Evolutionary conservation across 2,113 vertebrate species (phyloP).

Genomic region (Laticauda laticaudata): DNA sequence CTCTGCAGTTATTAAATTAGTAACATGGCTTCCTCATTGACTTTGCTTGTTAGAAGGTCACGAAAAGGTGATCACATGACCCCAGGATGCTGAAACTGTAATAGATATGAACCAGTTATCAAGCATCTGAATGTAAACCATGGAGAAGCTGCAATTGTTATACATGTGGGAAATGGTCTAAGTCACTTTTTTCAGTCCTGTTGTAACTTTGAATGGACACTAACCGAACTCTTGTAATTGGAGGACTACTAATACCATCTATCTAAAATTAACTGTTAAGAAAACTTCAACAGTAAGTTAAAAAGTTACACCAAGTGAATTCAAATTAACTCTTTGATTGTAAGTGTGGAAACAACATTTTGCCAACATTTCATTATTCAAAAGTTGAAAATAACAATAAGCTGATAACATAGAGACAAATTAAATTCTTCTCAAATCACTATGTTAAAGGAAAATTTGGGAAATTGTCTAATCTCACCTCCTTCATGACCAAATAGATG

Average conservation of each 20-base stretch:
- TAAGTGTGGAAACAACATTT: not conserved
- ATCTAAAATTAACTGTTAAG: not conserved
- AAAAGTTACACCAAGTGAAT: constrained; percentile 4
- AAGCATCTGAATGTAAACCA: not conserved
- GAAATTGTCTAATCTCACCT: not conserved
- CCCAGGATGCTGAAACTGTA: no score
- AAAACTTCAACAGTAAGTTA: not conserved
- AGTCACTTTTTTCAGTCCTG: not conserved
- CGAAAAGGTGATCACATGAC: not conserved
- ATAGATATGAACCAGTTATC: not conserved
- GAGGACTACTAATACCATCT: not conserved
- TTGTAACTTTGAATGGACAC: not conserved
- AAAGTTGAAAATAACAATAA: not conserved
- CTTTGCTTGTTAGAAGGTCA: not conserved
- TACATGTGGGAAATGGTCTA: not conserved
- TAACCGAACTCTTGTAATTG: not conserved
- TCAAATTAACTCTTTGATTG: not conserved
- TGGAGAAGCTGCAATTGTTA: not conserved
- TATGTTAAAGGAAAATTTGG: not conserved
- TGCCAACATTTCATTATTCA: not conserved
- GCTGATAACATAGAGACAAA: not conserved
- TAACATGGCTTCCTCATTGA: not conserved
- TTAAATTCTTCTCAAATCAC: not conserved
- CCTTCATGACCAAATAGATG: not conserved
- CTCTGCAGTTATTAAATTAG: not conserved